Conservation (phyloP, 1,140 invertebrate species). For the Sarcophaga peregrina region DNA sequence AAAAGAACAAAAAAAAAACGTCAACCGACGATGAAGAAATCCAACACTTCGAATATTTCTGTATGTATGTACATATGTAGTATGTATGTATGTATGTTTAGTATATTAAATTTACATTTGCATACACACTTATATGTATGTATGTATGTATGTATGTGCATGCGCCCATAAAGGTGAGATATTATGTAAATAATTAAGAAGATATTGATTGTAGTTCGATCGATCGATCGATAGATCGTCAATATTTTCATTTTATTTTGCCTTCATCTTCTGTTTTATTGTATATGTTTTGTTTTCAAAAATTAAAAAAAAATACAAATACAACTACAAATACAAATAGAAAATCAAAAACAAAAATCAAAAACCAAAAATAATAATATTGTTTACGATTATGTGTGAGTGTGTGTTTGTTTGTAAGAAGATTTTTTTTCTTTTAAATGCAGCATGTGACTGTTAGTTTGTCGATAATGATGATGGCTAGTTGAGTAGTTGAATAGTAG, state of each 20-base stretch:
- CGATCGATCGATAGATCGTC: too few relatives aligned
- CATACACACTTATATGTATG: conserved; percentile 11
- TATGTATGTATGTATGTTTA: background rate
- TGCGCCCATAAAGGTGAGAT: conserved; percentile 54
- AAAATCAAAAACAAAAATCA: too few relatives aligned
- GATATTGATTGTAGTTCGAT: conserved; percentile 24
- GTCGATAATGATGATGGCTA: too few relatives aligned
- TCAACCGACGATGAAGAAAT: background rate
- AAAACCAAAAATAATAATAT: background rate
- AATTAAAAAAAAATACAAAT: background rate
- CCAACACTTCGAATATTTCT: background rate
- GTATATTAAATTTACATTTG: conserved; percentile 12
- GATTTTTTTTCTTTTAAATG: too few relatives aligned
- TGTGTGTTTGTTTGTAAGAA: too few relatives aligned
- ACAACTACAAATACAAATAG: too few relatives aligned
- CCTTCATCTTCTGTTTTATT: background rate
- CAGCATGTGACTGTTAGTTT: too few relatives aligned
- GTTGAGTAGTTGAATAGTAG: too few relatives aligned
- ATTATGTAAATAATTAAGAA: conserved; percentile 57
- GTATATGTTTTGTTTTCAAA: too few relatives aligned
- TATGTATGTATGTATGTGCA: background rate
- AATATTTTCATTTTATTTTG: background rate
- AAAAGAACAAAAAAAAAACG: conserved; percentile 8
- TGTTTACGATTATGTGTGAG: background rate
- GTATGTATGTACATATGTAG: background rate